Evolutionary conservation across 2,113 vertebrate genomes (phyloP).

Genomic region (Podarcis muralis): DNA sequence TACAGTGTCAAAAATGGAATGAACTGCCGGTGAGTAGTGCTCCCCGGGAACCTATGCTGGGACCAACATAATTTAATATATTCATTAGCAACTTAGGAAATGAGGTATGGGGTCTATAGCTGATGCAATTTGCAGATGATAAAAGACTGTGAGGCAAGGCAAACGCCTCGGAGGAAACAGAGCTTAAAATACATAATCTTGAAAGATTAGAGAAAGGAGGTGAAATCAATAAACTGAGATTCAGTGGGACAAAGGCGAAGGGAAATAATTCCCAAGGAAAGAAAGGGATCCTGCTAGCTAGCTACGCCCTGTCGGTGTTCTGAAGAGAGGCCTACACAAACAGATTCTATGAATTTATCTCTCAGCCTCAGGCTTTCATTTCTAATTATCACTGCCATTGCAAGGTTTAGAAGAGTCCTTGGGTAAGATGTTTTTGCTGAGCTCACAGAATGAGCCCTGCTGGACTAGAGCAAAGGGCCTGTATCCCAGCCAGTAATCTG

Average conservation of each 20-base stretch:
- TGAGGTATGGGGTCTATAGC: not conserved
- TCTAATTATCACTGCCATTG: not conserved
- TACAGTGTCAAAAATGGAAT: not conserved
- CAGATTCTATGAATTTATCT: not conserved
- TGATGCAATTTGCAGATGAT: not conserved
- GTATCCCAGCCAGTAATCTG: not conserved
- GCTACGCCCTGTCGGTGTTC: not conserved
- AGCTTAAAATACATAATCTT: not conserved
- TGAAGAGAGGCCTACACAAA: not conserved
- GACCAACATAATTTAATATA: conserved; percentile 13
- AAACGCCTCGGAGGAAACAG: not conserved
- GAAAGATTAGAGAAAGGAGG: not conserved
- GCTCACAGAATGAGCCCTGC: not conserved
- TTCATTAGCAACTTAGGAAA: conserved; percentile 29
- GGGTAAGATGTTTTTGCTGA: not conserved
- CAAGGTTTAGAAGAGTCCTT: not conserved
- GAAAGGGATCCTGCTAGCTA: not conserved
- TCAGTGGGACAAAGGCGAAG: conserved; percentile 7
- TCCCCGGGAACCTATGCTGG: not conserved
- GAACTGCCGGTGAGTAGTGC: not conserved
- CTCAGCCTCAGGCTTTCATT: not conserved
- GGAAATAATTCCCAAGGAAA: not conserved
- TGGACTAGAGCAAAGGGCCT: not conserved
- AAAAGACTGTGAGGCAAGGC: not conserved
- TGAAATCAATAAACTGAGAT: not conserved